Base-by-base conservation (phyloP, 2,888 invertebrate species). In the Blera fallax region DNA sequence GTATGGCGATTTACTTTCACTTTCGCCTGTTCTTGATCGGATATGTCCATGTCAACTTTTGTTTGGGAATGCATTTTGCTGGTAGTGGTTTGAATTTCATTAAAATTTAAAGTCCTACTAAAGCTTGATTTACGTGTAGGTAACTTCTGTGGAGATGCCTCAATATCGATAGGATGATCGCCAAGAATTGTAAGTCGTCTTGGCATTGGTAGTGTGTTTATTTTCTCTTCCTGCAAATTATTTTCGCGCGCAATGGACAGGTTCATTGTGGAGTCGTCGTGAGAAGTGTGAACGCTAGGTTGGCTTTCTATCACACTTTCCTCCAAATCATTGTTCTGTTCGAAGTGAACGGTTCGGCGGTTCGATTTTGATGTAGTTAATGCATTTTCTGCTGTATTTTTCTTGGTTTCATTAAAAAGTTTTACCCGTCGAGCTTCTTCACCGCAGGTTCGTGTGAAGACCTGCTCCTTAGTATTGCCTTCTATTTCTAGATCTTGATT, bases 91-190 rank as follows among this genome's bases (percentile, higher is more conserved):
- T 10, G n/a, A 10, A 78, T 54, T 54, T 54, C 65, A 4, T 83
- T 37, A 43, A 83, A 83, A 18, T 83, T 78, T 1, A 83, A 40
- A 5, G 65, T 78, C 16, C 83, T 43, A 29, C 65, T 83, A 48
- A 78, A 83, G n/a, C 78, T 82, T 2, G 78, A 77, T 27, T 83
- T 83, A 43, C 78, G 60, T 7, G 29, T 29, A 0, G 45, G 45
- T 0, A 27, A 21, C 54, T 73, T 67, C 7, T 73, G 54, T 3
- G 67, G 40, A 2, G 78, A 67, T n/a, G 54, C 73, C 0, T 73
- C 83, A 3, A 73, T 11, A 3, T 83, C 67, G 0, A 78, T 1
- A 6, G 60, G 67, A 8, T 54, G 34, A 10, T 48, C 10, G 1
- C 72, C 67, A 18, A 54, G 18, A 8, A 67, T 62, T 7, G 83